Evolutionary conservation across 2,113 vertebrate genomes (phyloP).

Genomic region (Nothocercus julius): DNA sequence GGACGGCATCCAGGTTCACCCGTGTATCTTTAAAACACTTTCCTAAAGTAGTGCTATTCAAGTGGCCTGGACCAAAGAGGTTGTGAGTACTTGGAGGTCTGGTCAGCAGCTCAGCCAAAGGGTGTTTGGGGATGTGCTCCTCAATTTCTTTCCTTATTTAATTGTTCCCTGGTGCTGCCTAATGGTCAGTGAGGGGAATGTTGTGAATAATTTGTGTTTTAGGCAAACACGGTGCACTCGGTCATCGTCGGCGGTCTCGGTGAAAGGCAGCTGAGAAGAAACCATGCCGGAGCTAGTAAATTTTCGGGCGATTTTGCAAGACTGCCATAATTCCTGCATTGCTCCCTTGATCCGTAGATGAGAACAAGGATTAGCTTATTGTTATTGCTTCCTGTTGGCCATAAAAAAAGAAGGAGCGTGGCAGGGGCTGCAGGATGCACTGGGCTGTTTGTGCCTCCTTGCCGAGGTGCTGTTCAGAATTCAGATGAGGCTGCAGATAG

Average conservation of each 20-base stretch:
- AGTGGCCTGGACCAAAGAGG: not conserved
- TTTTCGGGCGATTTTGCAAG: not conserved
- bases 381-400: not conserved
- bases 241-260: accelerated
- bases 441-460: not conserved
- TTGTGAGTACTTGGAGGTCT: not conserved
- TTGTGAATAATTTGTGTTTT: not conserved
- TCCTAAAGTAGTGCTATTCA: not conserved
- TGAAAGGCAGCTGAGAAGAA: accelerated
- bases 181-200: accelerated
- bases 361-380: not conserved
- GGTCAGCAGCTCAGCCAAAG: not conserved
- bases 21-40: not conserved
- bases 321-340: accelerated
- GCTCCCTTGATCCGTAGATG: not conserved
- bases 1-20: not conserved
- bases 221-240: not conserved
- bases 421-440: not conserved
- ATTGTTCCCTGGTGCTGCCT: not conserved
- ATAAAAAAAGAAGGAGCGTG: not conserved
- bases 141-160: accelerated
- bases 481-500: not conserved
- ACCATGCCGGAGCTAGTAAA: not conserved
- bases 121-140: not conserved
- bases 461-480: not conserved